Conservation (phyloP, 2,113 vertebrate species). For the Lasiurus borealis region DNA sequence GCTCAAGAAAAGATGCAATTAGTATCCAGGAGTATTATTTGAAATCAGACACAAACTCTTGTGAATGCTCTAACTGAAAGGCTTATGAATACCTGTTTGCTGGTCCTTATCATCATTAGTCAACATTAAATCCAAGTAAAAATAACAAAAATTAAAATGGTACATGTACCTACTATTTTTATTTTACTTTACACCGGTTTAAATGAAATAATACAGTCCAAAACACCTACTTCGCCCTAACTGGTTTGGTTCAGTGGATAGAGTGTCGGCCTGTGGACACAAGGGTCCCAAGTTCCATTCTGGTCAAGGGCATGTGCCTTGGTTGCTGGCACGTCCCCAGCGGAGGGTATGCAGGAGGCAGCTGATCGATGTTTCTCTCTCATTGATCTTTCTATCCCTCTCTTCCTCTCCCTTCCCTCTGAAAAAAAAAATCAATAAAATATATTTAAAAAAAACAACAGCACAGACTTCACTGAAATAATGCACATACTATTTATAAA, state of each 20-base stretch:
- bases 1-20: neutral
- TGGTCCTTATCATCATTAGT: neutral
- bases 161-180: neutral
- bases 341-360: no score
- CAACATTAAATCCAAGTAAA: slow-evolving; percentile 25
- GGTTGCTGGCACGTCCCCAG: no score
- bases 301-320: no score
- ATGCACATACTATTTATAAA: slow-evolving; percentile 46
- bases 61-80: neutral
- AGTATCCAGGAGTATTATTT: neutral
- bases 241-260: no score
- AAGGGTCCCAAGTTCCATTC: no score
- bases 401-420: no score
- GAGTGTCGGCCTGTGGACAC: no score
- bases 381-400: no score
- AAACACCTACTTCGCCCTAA: neutral
- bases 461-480: neutral
- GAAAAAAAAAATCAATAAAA: no score
- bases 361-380: no score
- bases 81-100: neutral
- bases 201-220: slow-evolving; percentile 7
- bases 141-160: slow-evolving; percentile 15
- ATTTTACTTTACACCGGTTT: slow-evolving; percentile 31
- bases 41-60: neutral
- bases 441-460: no score